Base-by-base conservation (phyloP, 1,140 invertebrate species). In the Drosophila sp. region DNA sequence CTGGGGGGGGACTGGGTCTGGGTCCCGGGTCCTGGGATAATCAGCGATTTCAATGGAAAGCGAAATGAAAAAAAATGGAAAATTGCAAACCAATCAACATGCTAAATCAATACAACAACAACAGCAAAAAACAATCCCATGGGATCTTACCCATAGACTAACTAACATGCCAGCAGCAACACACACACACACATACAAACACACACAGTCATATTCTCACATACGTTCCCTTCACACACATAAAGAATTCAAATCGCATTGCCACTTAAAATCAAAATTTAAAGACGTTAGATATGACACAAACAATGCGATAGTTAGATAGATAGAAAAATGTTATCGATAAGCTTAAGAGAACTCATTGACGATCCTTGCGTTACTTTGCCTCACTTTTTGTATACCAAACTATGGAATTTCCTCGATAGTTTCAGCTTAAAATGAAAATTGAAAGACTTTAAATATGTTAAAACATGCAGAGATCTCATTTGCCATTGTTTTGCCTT, bases 241-340 rank as follows among this genome's bases (percentile, higher is more conserved):
- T 79, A 83, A 87, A 86, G 83, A 86, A 86, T 86, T 83, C 79
- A 86, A 87, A 86, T 86, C 76, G 83, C 79, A 86, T 86, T 86
- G 83, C 83, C 83, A 87, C 83, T 87, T 86, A 79, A 86, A 87
- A 79, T 83, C 83, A 87, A 86, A 87, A 86, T 76, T 72, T 76
- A 79, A 79, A 70, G 70, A 33, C 83, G 76, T 74, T 84, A 86
- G 69, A 79, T 83, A 70, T 82, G 72, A 40, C 72, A 71, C 17
- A 60, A 32, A n/a, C 23, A 17, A 32, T n/a, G 38, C 25, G 38
- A 62, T 62, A 44, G 38, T 40, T 35, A 7, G 2, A 8, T 10
- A 10, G 4, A 27, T 27, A 23, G 6, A 47, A 23, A 25, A 0
- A 25, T 7, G 7, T 50, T 27, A 50, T 8, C 44, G 17, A 47